Evolutionary conservation across 2,888 invertebrate genomes (phyloP).

Genomic region (Lepidocyrtinus sp.): DNA sequence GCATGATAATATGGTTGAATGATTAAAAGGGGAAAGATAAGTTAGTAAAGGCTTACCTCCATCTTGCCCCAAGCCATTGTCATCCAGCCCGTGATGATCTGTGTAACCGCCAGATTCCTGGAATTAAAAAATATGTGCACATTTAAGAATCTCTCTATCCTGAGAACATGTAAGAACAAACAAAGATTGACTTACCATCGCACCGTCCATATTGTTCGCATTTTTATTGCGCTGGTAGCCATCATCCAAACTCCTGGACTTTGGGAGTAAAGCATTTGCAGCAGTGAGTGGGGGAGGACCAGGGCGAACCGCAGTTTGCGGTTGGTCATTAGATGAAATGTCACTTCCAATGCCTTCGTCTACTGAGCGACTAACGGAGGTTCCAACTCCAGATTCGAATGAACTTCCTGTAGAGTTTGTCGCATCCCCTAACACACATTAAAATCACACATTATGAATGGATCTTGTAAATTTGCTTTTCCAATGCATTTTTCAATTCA

Average conservation of each 20-base stretch:
- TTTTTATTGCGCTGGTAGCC: constrained; percentile 49
- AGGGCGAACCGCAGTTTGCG: constrained; percentile 55
- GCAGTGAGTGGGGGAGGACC: constrained; percentile 67
- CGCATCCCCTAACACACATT: constrained; percentile 37
- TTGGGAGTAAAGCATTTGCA: constrained; percentile 61
- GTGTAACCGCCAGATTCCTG: constrained; percentile 34
- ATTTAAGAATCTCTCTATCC: neutral
- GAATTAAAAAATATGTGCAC: neutral
- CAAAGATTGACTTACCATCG: constrained; percentile 29
- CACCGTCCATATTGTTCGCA: constrained; percentile 49
- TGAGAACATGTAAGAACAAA: neutral
- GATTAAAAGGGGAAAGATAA: too few species aligned
- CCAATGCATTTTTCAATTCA: neutral
- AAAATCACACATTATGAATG: neutral
- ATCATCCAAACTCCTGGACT: constrained; percentile 69
- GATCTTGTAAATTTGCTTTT: neutral
- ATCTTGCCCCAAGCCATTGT: constrained; percentile 53
- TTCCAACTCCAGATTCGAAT: constrained; percentile 69
- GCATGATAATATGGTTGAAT: too few species aligned
- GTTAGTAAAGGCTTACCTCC: constrained; percentile 40
- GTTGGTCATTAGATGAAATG: constrained; percentile 54
- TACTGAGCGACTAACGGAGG: constrained; percentile 69
- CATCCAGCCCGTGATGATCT: constrained; percentile 48
- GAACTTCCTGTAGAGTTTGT: constrained; percentile 61
- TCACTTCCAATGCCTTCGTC: constrained; percentile 66